Evolutionary conservation across 2,888 invertebrate genomes (phyloP).

Genomic region (Ophion ellenae): DNA sequence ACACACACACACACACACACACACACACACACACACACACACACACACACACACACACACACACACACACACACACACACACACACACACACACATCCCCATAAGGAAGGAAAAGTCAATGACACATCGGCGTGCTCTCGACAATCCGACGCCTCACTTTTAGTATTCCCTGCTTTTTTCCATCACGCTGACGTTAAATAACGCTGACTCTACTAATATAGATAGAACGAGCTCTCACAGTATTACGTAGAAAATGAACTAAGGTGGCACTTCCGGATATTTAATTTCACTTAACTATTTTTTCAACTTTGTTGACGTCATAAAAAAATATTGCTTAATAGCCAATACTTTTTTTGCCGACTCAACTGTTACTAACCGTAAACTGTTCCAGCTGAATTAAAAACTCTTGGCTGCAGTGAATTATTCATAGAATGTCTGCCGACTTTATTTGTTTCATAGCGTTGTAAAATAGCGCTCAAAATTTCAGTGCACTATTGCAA

Average conservation of each 20-base stretch:
- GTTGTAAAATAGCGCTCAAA: too few species aligned
- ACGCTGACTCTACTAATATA: conserved; percentile 48
- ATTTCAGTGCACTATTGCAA: too few species aligned
- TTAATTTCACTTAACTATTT: not conserved
- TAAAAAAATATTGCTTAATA: too few species aligned
- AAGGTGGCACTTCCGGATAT: conserved; percentile 14
- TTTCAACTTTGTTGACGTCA: not conserved
- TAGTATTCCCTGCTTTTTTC: conserved; percentile 67
- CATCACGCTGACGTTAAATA: conserved; percentile 64
- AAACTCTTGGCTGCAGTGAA: too few species aligned
- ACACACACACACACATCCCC: not conserved
- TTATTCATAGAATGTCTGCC: too few species aligned
- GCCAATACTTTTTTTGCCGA: not conserved
- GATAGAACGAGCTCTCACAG: conserved; percentile 37
- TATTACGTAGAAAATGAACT: conserved; percentile 5
- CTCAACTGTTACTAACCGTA: too few species aligned
- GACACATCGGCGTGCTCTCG: conserved; percentile 69
- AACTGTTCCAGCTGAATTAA: too few species aligned
- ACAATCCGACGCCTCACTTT: conserved; percentile 78
- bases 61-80: not conserved
- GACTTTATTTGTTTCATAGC: too few species aligned
- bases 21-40: not conserved
- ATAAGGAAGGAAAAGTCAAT: conserved; percentile 71
- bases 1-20: too few species aligned
- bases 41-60: not conserved